Evolutionary conservation across 2,888 invertebrate genomes (phyloP), one percentile per base, ranked within the genome.

Genomic region (Cryptus viduatorius): DNA sequence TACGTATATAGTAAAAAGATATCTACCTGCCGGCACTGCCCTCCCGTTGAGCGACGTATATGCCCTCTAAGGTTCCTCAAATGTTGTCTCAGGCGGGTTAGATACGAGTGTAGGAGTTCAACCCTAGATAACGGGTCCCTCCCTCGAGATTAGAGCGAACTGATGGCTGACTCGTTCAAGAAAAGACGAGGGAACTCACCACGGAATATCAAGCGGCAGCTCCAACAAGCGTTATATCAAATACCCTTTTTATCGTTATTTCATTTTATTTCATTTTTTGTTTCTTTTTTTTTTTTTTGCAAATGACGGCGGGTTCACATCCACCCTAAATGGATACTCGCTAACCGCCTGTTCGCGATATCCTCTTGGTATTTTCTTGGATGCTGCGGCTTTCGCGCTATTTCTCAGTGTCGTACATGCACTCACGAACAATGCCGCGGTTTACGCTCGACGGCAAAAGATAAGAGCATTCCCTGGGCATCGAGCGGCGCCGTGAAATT

Each of bases 31-130:
- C 86, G 81, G 81, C 67, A 64, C 61, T 75, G 72, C 67, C 64
- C 69, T 53, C 61, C 73, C 56, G 78, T 75, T 61, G 80, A 80
- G 53, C 19, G 73, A 80, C 83, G 79, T 48, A 50, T 79, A 71
- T 48, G 86, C 86, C 79, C 88, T 88, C 90, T 89, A 90, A 90
- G 89, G 88, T 90, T 90, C 87, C 88, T 90, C 89, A 90, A 92
- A 92, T 92, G 92, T 93, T 93, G 90, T 91, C 92, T 90, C 90
- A 92, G 90, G 88, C 91, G 91, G 90, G 92, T 92, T 92, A 92
- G 92, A 93, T 92, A 91, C 87, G 87, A 82, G 73, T 29, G 84
- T 79, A 81, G 69, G 72, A 83, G 79, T 85, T 82, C 76, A 85
- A 86, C 82, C 85, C 85, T 65, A 82, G 91, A 91, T 91, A 91